Percentiles rank a stretch among this genome's conserved stretches.
Evolutionary conservation across 2,113 vertebrate species (phyloP).

Genomic region (Danionella cerebrum): DNA sequence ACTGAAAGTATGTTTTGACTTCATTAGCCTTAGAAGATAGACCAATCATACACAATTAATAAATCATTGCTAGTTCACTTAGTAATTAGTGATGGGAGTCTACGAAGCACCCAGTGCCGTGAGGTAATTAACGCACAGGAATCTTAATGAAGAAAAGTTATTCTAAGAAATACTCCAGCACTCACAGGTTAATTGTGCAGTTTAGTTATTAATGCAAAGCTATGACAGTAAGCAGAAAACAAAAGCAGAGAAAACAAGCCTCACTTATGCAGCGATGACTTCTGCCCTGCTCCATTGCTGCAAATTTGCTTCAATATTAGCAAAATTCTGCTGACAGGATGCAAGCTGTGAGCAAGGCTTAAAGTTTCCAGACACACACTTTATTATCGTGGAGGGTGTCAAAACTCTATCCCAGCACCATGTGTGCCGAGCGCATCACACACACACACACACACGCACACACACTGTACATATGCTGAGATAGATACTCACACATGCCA

Average conservation of each 20-base stretch:
- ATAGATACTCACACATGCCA: slow-evolving; percentile 27
- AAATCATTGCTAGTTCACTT: slow-evolving; percentile 39
- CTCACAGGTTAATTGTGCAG: slow-evolving; percentile 19
- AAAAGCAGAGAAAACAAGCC: not conserved
- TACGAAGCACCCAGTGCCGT: slow-evolving; percentile 12
- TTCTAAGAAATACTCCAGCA: not conserved
- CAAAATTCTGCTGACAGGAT: slow-evolving; percentile 35
- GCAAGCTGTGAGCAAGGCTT: slow-evolving; percentile 23
- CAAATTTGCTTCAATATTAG: slow-evolving; percentile 41
- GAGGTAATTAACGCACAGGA: slow-evolving; percentile 34
- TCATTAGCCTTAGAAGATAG: slow-evolving; percentile 35
- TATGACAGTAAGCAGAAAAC: slow-evolving; percentile 23
- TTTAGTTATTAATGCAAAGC: slow-evolving; percentile 18
- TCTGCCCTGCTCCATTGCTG: slow-evolving; percentile 29
- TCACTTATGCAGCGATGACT: slow-evolving; percentile 20
- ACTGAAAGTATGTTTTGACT: slow-evolving; percentile 9
- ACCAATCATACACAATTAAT: slow-evolving; percentile 38
- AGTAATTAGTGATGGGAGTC: slow-evolving; percentile 25
- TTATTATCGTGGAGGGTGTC: no score
- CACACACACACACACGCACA: slow-evolving; percentile 20
- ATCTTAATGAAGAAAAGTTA: slow-evolving; percentile 31
- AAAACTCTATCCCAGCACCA: not conserved
- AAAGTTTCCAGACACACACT: slow-evolving; percentile 9
- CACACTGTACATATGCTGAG: slow-evolving; percentile 6
- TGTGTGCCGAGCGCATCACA: not conserved